phyloP scores from a whole-genome alignment of 2,797 vertebrate genomes.

The Megalops cyprinoides region DNA sequence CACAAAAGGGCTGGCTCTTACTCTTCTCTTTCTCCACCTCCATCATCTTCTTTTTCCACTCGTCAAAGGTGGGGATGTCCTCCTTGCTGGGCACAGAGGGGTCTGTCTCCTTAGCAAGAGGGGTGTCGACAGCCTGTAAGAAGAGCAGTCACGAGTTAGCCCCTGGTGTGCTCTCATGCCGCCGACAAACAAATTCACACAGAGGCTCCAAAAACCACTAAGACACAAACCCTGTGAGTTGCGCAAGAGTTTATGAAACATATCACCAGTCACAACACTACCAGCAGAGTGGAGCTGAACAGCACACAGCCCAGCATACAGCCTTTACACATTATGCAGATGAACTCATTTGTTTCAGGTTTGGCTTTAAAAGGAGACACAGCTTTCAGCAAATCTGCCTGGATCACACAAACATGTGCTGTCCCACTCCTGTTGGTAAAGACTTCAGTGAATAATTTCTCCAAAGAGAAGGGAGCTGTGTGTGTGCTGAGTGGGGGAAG shows the following conservation, averaged over 20 bases:
- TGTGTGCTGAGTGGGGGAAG: not conserved
- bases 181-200: not conserved
- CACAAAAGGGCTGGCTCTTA: slow-evolving; percentile 60
- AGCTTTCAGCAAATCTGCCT: not conserved
- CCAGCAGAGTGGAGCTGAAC: not conserved
- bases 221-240: not conserved
- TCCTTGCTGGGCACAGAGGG: slow-evolving; percentile 78
- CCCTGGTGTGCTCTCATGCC: not conserved
- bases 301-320: not conserved
- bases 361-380: not conserved
- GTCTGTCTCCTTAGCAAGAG: slow-evolving; percentile 77
- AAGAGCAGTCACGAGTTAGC: slow-evolving; percentile 26
- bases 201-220: not conserved
- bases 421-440: not conserved
- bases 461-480: not conserved
- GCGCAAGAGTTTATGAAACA: not conserved
- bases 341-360: not conserved
- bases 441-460: not conserved
- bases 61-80: slow-evolving; percentile 97
- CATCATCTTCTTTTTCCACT: slow-evolving; percentile 99
- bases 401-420: not conserved
- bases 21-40: slow-evolving; percentile 99
- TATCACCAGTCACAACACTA: not conserved
- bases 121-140: slow-evolving; percentile 71
- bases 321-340: not conserved